A percentile compares a stretch with the other conserved stretches of the same genome.
Evolutionary conservation across 2,888 invertebrate genomes (phyloP).

Genomic region (Coenonympha glycerion): DNA sequence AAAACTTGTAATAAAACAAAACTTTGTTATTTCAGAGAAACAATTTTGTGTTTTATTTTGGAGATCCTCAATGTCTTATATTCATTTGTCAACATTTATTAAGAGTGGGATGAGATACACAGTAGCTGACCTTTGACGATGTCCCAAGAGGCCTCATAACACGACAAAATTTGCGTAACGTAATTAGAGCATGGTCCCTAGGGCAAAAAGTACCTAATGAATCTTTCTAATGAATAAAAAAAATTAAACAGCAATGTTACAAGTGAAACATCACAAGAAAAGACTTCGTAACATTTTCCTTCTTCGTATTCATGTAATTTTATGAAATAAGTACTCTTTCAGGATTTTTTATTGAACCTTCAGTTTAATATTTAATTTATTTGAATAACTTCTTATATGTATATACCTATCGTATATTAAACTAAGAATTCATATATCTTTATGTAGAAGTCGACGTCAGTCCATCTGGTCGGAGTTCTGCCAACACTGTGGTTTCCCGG

Average conservation of each 20-base stretch:
- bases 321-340: background rate
- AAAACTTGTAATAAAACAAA: no score
- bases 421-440: no score
- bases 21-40: no score
- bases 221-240: conserved; percentile 3
- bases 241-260: background rate
- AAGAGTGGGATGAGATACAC: background rate
- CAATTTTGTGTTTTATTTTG: no score
- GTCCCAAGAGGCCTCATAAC: background rate
- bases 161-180: conserved; percentile 6
- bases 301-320: background rate
- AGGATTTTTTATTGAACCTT: background rate
- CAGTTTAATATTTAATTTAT: background rate
- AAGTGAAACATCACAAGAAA: conserved; percentile 4
- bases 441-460: no score
- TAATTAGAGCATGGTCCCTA: conserved; percentile 5
- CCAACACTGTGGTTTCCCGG: no score
- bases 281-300: background rate
- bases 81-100: background rate
- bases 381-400: background rate
- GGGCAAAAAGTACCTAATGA: conserved; percentile 7
- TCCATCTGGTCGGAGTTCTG: no score
- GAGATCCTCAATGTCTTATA: no score
- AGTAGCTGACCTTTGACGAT: background rate
- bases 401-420: no score